Base-by-base conservation (phyloP, 1,140 invertebrate genomes). In the Bombus consobrinus region DNA sequence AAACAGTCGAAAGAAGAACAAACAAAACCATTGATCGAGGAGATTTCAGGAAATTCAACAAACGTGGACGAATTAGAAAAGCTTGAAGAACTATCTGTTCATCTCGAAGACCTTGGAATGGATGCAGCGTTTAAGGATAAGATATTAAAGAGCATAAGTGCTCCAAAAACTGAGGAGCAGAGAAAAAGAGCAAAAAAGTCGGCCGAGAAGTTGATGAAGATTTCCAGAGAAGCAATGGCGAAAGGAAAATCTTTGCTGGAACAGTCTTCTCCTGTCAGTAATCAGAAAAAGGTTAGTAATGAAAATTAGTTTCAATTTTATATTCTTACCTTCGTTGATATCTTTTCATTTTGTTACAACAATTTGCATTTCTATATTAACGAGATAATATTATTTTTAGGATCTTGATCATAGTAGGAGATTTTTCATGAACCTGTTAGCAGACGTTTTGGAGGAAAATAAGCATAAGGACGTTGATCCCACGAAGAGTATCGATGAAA, bases 21-120 rank as follows among this genome's bases (percentile, higher is more conserved):
- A 80, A 66, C 74, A 47, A 53, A 81, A 39, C 47, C 87, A 22
- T n/a, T 88, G 32, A 88, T 89, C 37, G 76, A 88, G n/a, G 66
- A 77, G 64, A 68, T 85, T 62, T 80, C 86, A 32, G 25, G 79
- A n/a, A 66, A 32, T 62, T 1, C 81, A 12, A 37, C 18, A n/a
- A 69, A 37, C 3, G 37, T 22, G 10, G 10, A 77, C 25, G 64
- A 75, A 10, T 18, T 59, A 12, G 41, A 64, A 41, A 28, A 53
- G 32, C 32, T 4, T n/a, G 62, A 72, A 12, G 53, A 75, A 6
- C 53, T n/a, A 47, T 15, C 10, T 15, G 39, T 22, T 3, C 39
- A 47, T 34, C 1, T 25, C 10, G 76, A 79, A 6, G n/a, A 62
- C 2, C 10, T n/a, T 12, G 25, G 9, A 3, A 86, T 86, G 84